Conservation (phyloP, 2,888 invertebrate genomes). For the Spilosoma lubricipeda region DNA sequence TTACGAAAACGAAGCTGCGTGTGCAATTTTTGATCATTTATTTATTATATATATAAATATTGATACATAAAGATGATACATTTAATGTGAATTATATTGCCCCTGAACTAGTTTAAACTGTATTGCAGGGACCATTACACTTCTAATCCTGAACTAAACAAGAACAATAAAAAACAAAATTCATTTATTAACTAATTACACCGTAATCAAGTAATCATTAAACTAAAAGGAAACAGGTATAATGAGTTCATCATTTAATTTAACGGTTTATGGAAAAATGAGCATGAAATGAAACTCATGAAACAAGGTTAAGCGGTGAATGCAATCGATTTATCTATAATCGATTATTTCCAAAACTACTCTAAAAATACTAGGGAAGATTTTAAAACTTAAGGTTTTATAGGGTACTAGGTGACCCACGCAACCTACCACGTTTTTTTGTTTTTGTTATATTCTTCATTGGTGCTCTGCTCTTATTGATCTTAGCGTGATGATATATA, state of each 20-base stretch:
- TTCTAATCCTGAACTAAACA: neutral
- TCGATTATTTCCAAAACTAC: constrained; percentile 31
- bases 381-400: constrained; percentile 21
- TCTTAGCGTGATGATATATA: too few relatives aligned
- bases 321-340: constrained; percentile 32
- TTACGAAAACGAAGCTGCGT: neutral
- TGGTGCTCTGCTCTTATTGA: too few relatives aligned
- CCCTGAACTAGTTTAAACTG: too few relatives aligned
- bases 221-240: neutral
- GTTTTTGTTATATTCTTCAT: too few relatives aligned
- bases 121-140: too few relatives aligned
- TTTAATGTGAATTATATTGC: too few relatives aligned
- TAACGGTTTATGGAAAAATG: constrained; percentile 11
- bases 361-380: constrained; percentile 30
- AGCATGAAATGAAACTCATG: constrained; percentile 7
- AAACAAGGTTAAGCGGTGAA: constrained; percentile 21
- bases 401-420: too few relatives aligned
- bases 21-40: too few relatives aligned
- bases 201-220: neutral
- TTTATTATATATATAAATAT: too few relatives aligned
- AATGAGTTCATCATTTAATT: constrained; percentile 8
- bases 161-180: neutral
- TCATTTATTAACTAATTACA: neutral
- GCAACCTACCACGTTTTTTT: too few relatives aligned
- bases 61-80: too few relatives aligned